Evolutionary conservation across 2,113 vertebrate species (phyloP), one percentile per base, ranked within the genome.

Genomic region (Lepus timidus): DNA sequence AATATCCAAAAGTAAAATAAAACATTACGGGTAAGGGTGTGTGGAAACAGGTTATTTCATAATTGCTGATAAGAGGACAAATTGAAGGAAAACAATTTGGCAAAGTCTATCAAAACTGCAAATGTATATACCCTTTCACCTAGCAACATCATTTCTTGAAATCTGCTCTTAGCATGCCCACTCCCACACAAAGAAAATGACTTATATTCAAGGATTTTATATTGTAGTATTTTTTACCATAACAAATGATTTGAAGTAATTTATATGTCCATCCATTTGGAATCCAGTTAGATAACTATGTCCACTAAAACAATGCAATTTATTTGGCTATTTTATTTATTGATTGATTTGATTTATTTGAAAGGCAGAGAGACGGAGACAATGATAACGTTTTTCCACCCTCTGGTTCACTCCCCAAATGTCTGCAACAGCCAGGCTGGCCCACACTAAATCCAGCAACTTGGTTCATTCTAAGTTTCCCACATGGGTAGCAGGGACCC

Each of bases 241-340:
- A 51, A 55, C 73, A 92, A 70, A 85, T 67, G n/a, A 65, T 44
- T 94, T 82, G 20, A 90, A 96, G 73, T 31, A 4, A 81, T 71
- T 61, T 68, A 71, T 89, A 27, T 90, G 27, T 31, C 25, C 33
- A 90, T 62, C 19, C 19, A 67, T 4, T 80, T 29, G 3, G 8
- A 51, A 12, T 9, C n/a, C 58, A 9, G 3, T 36, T 67, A 67
- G n/a, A 79, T 51, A 73, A 92, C 52, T 71, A 67, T 75, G 80
- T 71, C 74, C 76, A 90, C 9, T 75, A 52, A 90, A 92, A 85
- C 9, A n/a, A 10, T 16, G 4, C 9, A 65, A 76, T 62, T 9
- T 89, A 64, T 19, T 62, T 70, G 14, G 9, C 22, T 90, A 11
- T 44, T 74, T n/a, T 58, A 14, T 17, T 58, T 4, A 58, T 58